Evolutionary conservation across 2,113 vertebrate species (phyloP).

Genomic region (Ictalurus punctatus): DNA sequence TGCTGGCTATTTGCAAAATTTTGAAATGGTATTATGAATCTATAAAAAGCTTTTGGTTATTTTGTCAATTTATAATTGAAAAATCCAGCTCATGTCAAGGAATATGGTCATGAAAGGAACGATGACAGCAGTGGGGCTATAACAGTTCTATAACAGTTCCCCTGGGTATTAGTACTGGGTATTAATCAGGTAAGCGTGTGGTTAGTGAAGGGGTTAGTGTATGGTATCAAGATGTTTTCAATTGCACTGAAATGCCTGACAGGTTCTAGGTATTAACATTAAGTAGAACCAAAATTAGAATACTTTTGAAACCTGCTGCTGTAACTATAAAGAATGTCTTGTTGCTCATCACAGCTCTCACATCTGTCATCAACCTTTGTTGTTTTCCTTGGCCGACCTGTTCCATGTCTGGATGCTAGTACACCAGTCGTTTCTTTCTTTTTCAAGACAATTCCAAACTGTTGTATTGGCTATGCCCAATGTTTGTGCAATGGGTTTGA

Average conservation of each 20-base stretch:
- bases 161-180: background rate
- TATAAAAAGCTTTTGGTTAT: background rate
- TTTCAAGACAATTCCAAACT: too few relatives aligned
- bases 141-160: background rate
- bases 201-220: background rate
- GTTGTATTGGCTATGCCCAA: too few relatives aligned
- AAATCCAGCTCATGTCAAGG: background rate
- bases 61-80: background rate
- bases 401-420: too few relatives aligned
- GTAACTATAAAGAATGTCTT: background rate
- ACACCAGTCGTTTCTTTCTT: too few relatives aligned
- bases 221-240: background rate
- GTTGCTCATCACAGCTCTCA: background rate
- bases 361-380: too few relatives aligned
- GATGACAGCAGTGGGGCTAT: background rate
- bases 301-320: background rate
- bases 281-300: background rate
- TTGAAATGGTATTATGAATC: background rate
- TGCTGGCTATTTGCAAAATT: background rate
- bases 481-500: too few relatives aligned
- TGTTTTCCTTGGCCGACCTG: too few relatives aligned
- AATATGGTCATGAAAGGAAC: background rate
- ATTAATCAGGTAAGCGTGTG: background rate
- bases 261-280: background rate
- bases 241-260: background rate